Evolutionary conservation across 2,797 vertebrate species (phyloP).

Genomic region (Takifugu ocellatus): DNA sequence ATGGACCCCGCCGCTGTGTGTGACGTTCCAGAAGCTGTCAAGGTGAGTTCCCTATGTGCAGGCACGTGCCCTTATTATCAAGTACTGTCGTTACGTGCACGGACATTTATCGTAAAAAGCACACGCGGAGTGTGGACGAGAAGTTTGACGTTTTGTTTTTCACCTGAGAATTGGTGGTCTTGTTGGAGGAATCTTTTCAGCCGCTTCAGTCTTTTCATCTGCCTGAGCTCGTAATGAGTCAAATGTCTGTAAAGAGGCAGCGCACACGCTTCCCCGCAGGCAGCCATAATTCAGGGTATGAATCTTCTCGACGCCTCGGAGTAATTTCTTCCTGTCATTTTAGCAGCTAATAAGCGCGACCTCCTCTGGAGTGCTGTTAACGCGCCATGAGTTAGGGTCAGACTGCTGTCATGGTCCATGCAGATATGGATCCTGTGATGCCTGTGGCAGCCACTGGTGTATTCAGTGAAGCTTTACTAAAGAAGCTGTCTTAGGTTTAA

Average conservation of each 20-base stretch:
- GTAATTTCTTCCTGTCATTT: constrained; percentile 45
- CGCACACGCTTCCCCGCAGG: constrained; percentile 28
- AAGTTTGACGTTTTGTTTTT: not conserved
- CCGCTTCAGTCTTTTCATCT: constrained; percentile 17
- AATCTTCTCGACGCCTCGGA: constrained; percentile 34
- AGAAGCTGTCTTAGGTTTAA: not conserved
- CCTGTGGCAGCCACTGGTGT: not conserved
- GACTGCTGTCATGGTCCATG: constrained; percentile 5
- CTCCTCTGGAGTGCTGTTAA: constrained; percentile 42
- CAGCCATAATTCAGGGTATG: constrained; percentile 5
- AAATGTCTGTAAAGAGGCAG: constrained; percentile 17
- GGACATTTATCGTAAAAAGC: too few relatives aligned
- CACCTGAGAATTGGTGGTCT: constrained; percentile 28
- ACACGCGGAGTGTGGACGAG: too few relatives aligned
- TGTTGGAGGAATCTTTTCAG: constrained; percentile 23
- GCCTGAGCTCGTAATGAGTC: constrained; percentile 54
- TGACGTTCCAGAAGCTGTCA: constrained; percentile 92
- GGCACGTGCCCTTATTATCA: not conserved
- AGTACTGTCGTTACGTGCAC: too few relatives aligned
- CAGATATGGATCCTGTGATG: constrained; percentile 7
- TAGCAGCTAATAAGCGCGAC: constrained; percentile 33
- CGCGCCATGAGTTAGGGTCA: constrained; percentile 15
- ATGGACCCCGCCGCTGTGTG: constrained; percentile 93
- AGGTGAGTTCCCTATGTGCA: constrained; percentile 67
- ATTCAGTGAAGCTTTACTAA: not conserved